phyloP scores from a whole-genome alignment of 2,888 invertebrate genomes.

The Siphonodentalium dalli region DNA sequence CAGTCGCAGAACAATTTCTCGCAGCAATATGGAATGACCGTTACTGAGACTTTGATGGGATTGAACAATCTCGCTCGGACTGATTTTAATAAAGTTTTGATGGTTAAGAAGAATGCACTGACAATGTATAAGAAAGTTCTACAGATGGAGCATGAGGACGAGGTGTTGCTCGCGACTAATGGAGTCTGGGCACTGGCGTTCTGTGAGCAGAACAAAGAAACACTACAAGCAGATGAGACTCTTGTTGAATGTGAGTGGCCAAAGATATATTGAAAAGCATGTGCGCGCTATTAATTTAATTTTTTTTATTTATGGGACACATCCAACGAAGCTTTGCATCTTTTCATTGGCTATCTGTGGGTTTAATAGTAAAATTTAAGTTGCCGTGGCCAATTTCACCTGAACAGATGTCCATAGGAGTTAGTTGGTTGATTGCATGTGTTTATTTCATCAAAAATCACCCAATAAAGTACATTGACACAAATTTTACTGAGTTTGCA shows the following conservation, averaged over 20 bases:
- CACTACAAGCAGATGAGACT: not conserved
- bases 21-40: constrained; percentile 54
- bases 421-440: not conserved
- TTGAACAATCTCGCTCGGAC: constrained; percentile 50
- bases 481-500: no score
- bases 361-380: not conserved
- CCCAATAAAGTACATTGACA: no score
- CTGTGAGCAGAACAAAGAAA: constrained; percentile 45
- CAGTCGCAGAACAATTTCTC: constrained; percentile 50
- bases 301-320: not conserved
- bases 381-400: not conserved
- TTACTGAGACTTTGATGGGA: constrained; percentile 51
- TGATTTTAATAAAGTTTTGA: constrained; percentile 55
- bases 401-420: not conserved
- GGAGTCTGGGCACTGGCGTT: constrained; percentile 60
- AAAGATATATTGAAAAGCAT: not conserved
- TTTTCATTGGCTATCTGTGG: not conserved
- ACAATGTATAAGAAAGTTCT: constrained; percentile 37
- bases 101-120: constrained; percentile 44
- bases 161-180: constrained; percentile 44
- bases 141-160: constrained; percentile 34
- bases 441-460: no score
- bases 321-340: not conserved
- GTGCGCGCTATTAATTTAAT: no score
- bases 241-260: not conserved